Base-by-base conservation (phyloP, 2,888 invertebrate species). In the Dugesia japonica region DNA sequence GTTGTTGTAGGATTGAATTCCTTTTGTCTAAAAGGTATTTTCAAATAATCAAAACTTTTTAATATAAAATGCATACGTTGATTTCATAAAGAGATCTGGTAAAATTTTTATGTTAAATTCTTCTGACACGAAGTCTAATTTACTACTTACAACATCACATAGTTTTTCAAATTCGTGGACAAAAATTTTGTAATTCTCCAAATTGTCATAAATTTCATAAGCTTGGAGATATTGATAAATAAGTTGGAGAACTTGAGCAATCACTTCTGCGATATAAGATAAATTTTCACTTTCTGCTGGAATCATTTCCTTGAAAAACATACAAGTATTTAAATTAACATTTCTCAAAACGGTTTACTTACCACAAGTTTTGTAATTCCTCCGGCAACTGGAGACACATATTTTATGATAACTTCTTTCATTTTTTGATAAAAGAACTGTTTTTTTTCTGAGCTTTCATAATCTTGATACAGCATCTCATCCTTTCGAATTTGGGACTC, bases 351-450 rank as follows among this genome's bases (percentile, higher is more conserved):
- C 4, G 7, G 7, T 56, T 56, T n/a, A 9, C 56, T 56, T 56
- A 56, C 56, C 4, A 56, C 56, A 56, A 56, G 56, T 56, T 56
- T 56, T n/a, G 56, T 56, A n/a, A 56, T 7, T 56, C 56, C 56
- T 56, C 56, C 56, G 4, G 56, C 4, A n/a, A 56, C 56, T 23
- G 56, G 56, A 23, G 56, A 56, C 4, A 56, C 23, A 56, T 56
- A 56, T n/a, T n/a, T 4, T 9, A 56, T 4, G 17, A 56, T 56
- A n/a, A 56, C n/a, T 9, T 56, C 56, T 56, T 56, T 56, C 56
- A 56, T 56, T 56, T 56, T 56, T n/a, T 56, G 56, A 56, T 56
- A n/a, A 56, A 56, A n/a, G n/a, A n/a, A 20, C 56, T 56, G 56
- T 56, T n/a, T n/a, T n/a, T 56, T 56, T 20, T 56, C 56, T n/a